phyloP scores from a whole-genome alignment of 2,113 vertebrate species.

The Epinephelus fuscoguttatus region DNA sequence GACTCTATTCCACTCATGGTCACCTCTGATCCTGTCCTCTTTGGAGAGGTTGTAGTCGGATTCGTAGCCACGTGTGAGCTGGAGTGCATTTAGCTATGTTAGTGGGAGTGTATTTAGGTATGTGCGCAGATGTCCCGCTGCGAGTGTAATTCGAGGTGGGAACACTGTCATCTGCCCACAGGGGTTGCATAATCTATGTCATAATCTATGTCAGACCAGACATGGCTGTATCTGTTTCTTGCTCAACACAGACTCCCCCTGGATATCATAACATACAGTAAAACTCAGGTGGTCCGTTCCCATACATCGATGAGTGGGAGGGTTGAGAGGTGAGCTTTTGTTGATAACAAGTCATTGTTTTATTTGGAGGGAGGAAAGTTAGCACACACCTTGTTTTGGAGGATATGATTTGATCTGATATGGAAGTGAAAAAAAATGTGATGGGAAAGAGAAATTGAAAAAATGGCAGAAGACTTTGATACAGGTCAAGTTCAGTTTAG shows the following conservation, averaged over 20 bases:
- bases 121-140: constrained; percentile 29
- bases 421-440: not conserved
- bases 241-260: constrained; percentile 50
- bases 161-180: constrained; percentile 48
- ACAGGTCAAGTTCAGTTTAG: not conserved
- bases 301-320: constrained; percentile 33
- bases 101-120: not conserved
- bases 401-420: constrained; percentile 13
- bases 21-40: constrained; percentile 12
- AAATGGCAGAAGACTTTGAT: not conserved
- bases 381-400: constrained; percentile 11
- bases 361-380: constrained; percentile 30
- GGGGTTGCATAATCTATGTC: constrained; percentile 56
- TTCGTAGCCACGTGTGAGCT: not conserved
- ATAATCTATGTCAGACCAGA: constrained; percentile 50
- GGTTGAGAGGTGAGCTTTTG: constrained; percentile 20
- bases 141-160: constrained; percentile 61
- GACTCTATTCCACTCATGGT: constrained; percentile 1
- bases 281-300: constrained; percentile 45
- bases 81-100: constrained; percentile 16
- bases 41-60: not conserved
- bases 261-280: constrained; percentile 51
- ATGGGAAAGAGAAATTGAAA: not conserved
- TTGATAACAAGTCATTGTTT: constrained; percentile 51
- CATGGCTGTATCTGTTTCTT: constrained; percentile 52